phyloP scores from a whole-genome alignment of 2,113 vertebrate genomes.

The Oncorhynchus kisutch region DNA sequence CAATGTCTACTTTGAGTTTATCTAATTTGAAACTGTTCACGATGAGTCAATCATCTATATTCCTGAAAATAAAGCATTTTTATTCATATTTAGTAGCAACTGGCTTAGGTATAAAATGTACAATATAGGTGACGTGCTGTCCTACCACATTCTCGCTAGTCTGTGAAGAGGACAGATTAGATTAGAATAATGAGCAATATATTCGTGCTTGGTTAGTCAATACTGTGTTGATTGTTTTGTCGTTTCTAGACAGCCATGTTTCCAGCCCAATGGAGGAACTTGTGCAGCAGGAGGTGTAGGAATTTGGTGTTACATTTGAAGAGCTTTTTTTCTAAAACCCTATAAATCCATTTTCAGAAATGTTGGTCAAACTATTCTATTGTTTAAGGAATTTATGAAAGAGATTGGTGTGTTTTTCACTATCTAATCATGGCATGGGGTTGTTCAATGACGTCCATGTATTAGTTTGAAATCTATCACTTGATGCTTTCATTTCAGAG shows the following conservation, averaged over 20 bases:
- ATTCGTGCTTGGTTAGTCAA: background rate
- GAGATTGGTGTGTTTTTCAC: too few relatives aligned
- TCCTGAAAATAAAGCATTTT: background rate
- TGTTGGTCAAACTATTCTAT: too few relatives aligned
- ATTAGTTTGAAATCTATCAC: too few relatives aligned
- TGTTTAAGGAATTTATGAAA: too few relatives aligned
- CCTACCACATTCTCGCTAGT: background rate
- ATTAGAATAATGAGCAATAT: background rate
- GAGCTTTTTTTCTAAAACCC: too few relatives aligned
- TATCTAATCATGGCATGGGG: too few relatives aligned
- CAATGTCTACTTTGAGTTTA: slow-evolving; percentile 2
- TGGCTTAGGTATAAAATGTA: background rate
- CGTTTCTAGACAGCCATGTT: background rate
- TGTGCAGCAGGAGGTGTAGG: too few relatives aligned
- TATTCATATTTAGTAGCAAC: background rate
- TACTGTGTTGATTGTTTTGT: background rate
- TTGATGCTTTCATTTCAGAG: too few relatives aligned
- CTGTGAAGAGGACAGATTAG: background rate
- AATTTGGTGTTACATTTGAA: too few relatives aligned
- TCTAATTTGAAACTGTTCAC: background rate
- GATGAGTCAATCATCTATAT: background rate
- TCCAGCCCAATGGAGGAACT: too few relatives aligned
- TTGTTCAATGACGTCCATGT: too few relatives aligned
- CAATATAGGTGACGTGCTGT: background rate
- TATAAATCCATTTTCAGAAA: too few relatives aligned